Evolutionary conservation across 2,888 invertebrate genomes (phyloP).

Genomic region (Chalcosyrphus nemorum): DNA sequence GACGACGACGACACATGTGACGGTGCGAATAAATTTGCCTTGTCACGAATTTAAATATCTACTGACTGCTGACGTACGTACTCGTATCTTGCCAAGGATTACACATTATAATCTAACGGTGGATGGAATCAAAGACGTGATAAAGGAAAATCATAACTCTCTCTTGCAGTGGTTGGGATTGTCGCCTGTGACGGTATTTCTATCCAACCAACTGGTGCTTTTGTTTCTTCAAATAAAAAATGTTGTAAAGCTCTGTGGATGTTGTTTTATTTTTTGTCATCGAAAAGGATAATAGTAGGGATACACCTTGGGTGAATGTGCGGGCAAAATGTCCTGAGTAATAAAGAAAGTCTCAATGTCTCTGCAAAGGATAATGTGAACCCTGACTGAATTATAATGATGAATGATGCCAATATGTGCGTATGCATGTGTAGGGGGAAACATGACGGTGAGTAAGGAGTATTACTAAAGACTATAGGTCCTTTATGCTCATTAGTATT

Average conservation of each 20-base stretch:
- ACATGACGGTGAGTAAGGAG: no score
- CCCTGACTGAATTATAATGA: neutral
- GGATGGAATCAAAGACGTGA: conserved; percentile 26
- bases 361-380: neutral
- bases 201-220: neutral
- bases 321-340: neutral
- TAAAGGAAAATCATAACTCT: neutral
- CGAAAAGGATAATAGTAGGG: neutral
- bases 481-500: neutral
- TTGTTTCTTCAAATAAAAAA: neutral
- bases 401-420: neutral
- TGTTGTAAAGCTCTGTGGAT: neutral
- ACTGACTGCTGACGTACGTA: conserved; percentile 17
- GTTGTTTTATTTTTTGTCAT: neutral
- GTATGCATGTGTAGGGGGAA: no score
- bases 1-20: neutral
- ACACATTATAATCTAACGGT: conserved; percentile 18
- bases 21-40: conserved; percentile 13
- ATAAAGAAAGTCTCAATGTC: neutral
- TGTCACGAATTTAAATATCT: conserved; percentile 30
- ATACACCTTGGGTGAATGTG: neutral
- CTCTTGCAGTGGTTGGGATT: neutral
- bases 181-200: neutral
- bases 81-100: neutral
- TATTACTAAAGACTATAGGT: no score